A percentile compares a stretch with the other conserved stretches of the same genome.
Conservation (phyloP, 2,113 vertebrate genomes). For the Tilapia sparmanii region DNA sequence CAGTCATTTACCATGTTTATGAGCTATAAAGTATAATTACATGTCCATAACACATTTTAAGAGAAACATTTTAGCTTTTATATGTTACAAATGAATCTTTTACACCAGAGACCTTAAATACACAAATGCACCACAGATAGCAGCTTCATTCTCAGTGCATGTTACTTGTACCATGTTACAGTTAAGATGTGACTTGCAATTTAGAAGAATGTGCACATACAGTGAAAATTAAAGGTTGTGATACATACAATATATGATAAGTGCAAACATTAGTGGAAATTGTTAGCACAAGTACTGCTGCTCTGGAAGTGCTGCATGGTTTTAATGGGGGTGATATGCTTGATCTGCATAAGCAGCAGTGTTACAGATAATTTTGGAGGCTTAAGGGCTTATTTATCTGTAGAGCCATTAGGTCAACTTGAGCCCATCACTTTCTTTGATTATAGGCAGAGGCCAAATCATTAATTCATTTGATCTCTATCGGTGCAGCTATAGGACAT, state of each 20-base stretch:
- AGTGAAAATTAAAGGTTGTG: background rate
- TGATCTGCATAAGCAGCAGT: background rate
- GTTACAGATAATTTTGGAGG: background rate
- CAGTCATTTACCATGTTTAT: conserved; percentile 1
- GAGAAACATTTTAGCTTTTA: background rate
- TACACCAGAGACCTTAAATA: background rate
- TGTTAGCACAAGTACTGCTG: background rate
- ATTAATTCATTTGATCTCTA: background rate
- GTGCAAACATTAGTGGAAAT: background rate
- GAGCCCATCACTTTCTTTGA: background rate
- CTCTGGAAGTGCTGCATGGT: background rate
- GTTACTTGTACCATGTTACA: background rate
- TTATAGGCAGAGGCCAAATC: background rate
- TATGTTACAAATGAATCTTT: background rate
- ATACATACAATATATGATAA: background rate
- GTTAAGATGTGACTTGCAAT: background rate
- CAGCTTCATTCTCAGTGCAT: fast-evolving
- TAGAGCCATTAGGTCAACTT: background rate
- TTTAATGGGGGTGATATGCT: background rate
- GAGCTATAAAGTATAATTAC: conserved; percentile 9
- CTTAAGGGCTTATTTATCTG: background rate
- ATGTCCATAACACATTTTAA: background rate
- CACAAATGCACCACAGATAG: background rate
- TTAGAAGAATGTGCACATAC: background rate
- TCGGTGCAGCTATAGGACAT: background rate